phyloP scores from a whole-genome alignment of 2,888 invertebrate species.

The Scaptodrosophila latifasciaeformis region DNA sequence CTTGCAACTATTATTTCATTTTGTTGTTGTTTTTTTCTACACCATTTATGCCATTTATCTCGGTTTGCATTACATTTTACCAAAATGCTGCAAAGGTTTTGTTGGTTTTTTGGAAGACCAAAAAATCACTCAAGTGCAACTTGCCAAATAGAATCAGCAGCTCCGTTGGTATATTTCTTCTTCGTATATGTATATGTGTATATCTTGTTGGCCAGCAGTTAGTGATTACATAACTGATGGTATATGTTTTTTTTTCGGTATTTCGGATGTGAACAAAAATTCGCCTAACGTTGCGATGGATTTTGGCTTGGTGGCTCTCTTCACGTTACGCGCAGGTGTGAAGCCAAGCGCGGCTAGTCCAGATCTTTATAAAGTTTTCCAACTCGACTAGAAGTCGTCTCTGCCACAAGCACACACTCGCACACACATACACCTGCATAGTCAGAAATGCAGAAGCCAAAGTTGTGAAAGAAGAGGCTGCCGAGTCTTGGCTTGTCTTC shows the following conservation, averaged over 20 bases:
- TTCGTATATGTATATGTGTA: conserved; percentile 15
- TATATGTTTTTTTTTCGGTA: conserved; percentile 6
- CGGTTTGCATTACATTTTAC: conserved; percentile 53
- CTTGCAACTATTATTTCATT: conserved; percentile 1
- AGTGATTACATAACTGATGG: conserved; percentile 47
- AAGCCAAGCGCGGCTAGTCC: conserved; percentile 70
- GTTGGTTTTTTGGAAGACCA: conserved; percentile 52
- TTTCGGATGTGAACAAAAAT: no score
- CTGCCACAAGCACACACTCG: background rate
- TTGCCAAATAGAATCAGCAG: conserved; percentile 61
- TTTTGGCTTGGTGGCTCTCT: conserved; percentile 52
- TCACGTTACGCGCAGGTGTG: conserved; percentile 68
- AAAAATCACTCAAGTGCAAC: conserved; percentile 73
- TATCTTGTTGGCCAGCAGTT: conserved; percentile 17
- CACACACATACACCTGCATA: conserved; percentile 4
- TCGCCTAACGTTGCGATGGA: conserved; percentile 8
- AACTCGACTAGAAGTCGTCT: conserved; percentile 17
- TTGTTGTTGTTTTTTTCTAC: conserved; percentile 46
- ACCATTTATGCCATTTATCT: conserved; percentile 62
- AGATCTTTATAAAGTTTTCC: conserved; percentile 69
- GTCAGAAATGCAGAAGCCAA: conserved; percentile 6
- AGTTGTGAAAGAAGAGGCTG: conserved; percentile 32
- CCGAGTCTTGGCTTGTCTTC: conserved; percentile 9
- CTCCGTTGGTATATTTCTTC: conserved; percentile 12
- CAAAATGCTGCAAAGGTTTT: conserved; percentile 39